Conservation (phyloP, 2,797 vertebrate species). For the Holocentrus rufus region DNA sequence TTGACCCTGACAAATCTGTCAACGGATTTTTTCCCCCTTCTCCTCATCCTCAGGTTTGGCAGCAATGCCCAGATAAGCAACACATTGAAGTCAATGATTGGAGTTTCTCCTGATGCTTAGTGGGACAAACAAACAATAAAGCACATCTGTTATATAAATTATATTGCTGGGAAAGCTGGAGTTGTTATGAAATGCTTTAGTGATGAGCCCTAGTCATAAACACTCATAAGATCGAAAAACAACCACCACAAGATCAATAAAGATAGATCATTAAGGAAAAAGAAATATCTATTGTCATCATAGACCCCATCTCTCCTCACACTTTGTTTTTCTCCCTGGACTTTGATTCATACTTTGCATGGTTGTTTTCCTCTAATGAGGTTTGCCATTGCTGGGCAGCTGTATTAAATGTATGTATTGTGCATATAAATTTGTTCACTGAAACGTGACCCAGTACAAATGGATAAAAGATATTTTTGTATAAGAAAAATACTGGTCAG, state of each 20-base stretch:
- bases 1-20: too few species aligned
- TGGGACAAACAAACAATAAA: slow-evolving; percentile 7
- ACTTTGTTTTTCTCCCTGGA: slow-evolving; percentile 48
- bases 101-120: slow-evolving; percentile 9
- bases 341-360: slow-evolving; percentile 52
- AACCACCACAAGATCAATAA: slow-evolving; percentile 29
- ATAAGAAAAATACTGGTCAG: background rate
- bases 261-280: slow-evolving; percentile 23
- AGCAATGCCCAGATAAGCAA: background rate
- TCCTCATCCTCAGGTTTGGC: background rate
- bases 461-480: background rate
- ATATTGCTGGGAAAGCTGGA: background rate
- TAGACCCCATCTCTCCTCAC: background rate
- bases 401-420: background rate
- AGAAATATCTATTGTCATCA: background rate
- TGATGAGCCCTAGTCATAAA: slow-evolving; percentile 52
- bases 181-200: slow-evolving; percentile 38
- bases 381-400: background rate
- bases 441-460: background rate
- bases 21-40: background rate
- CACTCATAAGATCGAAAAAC: slow-evolving; percentile 18
- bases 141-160: too few species aligned
- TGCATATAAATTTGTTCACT: background rate
- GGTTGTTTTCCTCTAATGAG: slow-evolving; percentile 55
- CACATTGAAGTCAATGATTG: slow-evolving; percentile 13